phyloP scores from a whole-genome alignment of 1,140 invertebrate genomes.

The Cydia splendana region DNA sequence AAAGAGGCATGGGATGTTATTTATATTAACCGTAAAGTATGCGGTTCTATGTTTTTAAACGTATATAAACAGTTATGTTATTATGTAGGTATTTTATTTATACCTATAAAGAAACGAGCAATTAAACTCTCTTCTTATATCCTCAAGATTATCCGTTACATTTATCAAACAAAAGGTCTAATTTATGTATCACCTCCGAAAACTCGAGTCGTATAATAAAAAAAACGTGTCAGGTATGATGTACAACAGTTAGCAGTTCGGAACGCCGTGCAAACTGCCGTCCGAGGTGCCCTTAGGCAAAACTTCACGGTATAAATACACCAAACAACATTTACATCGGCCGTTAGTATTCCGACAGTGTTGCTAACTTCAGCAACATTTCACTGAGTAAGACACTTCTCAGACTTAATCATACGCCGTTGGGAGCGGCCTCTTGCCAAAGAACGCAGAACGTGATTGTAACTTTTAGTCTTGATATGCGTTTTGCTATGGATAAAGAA shows the following conservation, averaged over 20 bases:
- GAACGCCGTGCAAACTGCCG: conserved; percentile 39
- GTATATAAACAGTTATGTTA: too few species aligned
- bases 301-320: conserved; percentile 52
- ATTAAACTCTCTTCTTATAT: too few species aligned
- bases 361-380: conserved; percentile 50
- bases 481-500: background rate
- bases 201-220: conserved; percentile 25
- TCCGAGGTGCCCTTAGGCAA: conserved; percentile 34
- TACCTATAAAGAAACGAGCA: too few species aligned
- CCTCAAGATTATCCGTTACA: background rate
- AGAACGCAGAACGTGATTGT: conserved; percentile 22
- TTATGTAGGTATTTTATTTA: too few species aligned
- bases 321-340: conserved; percentile 49
- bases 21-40: too few species aligned
- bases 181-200: conserved; percentile 23
- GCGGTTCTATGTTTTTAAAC: too few species aligned
- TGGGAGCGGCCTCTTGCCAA: conserved; percentile 27
- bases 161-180: conserved; percentile 28
- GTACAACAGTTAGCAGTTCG: conserved; percentile 42
- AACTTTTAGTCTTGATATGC: conserved; percentile 1
- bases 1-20: background rate
- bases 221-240: conserved; percentile 41
- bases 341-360: conserved; percentile 46
- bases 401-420: conserved; percentile 48
- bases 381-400: conserved; percentile 46